Conservation (phyloP, 1,140 invertebrate genomes). For the Probaryconus sp. region DNA sequence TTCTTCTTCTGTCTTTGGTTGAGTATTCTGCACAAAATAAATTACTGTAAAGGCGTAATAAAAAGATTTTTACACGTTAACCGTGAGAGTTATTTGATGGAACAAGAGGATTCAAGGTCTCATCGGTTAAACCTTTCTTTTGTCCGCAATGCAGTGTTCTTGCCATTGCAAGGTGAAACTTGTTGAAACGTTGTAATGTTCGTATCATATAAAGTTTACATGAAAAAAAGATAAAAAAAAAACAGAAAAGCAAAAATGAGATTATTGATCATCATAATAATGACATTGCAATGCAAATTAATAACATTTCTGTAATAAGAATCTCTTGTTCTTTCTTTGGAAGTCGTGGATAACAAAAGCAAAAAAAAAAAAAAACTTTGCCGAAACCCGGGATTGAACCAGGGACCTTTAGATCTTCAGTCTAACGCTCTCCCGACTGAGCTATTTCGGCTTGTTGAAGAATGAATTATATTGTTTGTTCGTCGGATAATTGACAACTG, state of each 20-base stretch:
- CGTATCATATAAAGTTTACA: conserved; percentile 1
- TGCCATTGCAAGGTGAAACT: conserved; percentile 39
- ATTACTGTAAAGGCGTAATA: too few relatives aligned
- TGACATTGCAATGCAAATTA: too few relatives aligned
- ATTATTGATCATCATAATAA: too few relatives aligned
- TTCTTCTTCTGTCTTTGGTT: too few relatives aligned
- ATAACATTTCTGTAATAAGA: too few relatives aligned
- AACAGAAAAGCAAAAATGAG: too few relatives aligned
- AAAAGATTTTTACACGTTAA: conserved; percentile 46
- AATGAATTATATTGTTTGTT: too few relatives aligned
- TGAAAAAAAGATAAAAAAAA: too few relatives aligned
- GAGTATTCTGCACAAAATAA: too few relatives aligned
- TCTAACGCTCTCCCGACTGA: conserved; percentile 70
- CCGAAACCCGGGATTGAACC: conserved; percentile 68
- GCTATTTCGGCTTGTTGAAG: conserved; percentile 65
- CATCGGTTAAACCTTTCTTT: conserved; percentile 50
- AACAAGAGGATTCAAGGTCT: conserved; percentile 51
- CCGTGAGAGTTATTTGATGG: conserved; percentile 47
- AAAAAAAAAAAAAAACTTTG: conserved; percentile 34
- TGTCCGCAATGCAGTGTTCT: conserved; percentile 32
- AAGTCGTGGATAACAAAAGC: too few relatives aligned
- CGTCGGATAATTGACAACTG: too few relatives aligned
- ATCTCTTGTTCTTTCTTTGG: too few relatives aligned
- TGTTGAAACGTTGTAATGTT: conserved; percentile 19
- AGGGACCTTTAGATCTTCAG: conserved; percentile 68